Conservation (phyloP, 2,113 vertebrate species). For the Agelaius tricolor region DNA sequence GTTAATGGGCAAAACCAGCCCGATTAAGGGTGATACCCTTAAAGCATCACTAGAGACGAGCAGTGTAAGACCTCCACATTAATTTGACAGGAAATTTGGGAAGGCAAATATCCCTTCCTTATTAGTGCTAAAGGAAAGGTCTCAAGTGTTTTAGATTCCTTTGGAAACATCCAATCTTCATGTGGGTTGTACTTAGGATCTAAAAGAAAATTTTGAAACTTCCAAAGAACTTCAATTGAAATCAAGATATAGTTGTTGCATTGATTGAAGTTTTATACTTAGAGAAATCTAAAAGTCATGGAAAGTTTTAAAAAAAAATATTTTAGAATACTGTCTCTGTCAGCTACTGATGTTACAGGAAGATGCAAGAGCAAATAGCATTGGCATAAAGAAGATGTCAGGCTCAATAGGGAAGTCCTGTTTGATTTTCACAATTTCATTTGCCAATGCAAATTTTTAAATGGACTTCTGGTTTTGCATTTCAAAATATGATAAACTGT, state of each 20-base stretch:
- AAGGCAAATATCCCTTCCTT: neutral
- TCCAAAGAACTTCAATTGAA: neutral
- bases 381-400: neutral
- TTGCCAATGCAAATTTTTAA: neutral
- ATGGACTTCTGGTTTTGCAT: neutral
- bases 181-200: rapidly evolving
- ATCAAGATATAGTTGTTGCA: neutral
- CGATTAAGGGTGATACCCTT: rapidly evolving
- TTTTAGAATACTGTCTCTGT: neutral
- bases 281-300: neutral
- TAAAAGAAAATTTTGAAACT: neutral
- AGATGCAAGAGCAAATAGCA: neutral
- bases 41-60: too few relatives aligned
- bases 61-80: neutral
- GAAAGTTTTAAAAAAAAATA: neutral
- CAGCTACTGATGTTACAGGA: neutral
- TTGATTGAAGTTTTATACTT: neutral
- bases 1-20: neutral
- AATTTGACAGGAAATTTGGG: neutral
- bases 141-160: neutral
- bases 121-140: neutral
- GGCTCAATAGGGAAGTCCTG: neutral
- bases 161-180: neutral
- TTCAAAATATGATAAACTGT: neutral
- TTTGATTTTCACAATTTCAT: neutral